These are phyloP conservation scores for Melangyna quadrimaculata DNA, from an alignment of 2,888 invertebrate genomes.

Conservation along the genomic window DNA sequence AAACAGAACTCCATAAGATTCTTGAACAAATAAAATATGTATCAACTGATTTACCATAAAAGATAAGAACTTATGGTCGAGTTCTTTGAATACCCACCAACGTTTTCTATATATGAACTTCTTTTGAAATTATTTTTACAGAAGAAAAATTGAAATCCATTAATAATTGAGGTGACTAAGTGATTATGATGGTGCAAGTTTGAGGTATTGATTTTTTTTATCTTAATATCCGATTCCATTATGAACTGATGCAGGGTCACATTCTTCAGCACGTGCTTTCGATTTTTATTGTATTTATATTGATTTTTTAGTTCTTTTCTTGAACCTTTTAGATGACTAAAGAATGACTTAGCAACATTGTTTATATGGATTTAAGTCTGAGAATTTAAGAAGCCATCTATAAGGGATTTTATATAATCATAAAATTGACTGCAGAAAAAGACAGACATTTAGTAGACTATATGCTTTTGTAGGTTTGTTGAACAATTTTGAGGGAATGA, in stretches of 20 bases:
- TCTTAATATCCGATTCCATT: background rate
- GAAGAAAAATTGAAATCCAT: slow-evolving; percentile 64
- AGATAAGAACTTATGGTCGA: slow-evolving; percentile 47
- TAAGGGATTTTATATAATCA: background rate
- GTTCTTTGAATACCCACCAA: background rate
- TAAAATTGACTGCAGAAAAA: too few relatives aligned
- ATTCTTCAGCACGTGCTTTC: slow-evolving; percentile 22
- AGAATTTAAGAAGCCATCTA: background rate
- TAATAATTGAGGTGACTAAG: slow-evolving; percentile 69
- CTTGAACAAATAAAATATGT: slow-evolving; percentile 26
- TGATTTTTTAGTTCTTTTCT: slow-evolving; percentile 13
- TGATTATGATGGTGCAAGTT: slow-evolving; percentile 60
- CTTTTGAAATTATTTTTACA: slow-evolving; percentile 11
- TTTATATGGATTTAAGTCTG: background rate
- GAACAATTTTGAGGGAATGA: too few relatives aligned
- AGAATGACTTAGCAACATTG: slow-evolving; percentile 9
- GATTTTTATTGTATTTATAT: background rate
- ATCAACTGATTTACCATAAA: slow-evolving; percentile 35
- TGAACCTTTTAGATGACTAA: background rate
- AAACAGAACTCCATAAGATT: slow-evolving; percentile 19
- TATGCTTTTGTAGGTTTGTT: too few relatives aligned
- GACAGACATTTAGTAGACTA: background rate
- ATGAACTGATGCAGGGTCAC: background rate
- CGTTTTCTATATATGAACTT: slow-evolving; percentile 3
- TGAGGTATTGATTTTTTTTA: slow-evolving; percentile 49